Conservation (phyloP, 2,888 invertebrate genomes). For the Phyto melanocephala region DNA sequence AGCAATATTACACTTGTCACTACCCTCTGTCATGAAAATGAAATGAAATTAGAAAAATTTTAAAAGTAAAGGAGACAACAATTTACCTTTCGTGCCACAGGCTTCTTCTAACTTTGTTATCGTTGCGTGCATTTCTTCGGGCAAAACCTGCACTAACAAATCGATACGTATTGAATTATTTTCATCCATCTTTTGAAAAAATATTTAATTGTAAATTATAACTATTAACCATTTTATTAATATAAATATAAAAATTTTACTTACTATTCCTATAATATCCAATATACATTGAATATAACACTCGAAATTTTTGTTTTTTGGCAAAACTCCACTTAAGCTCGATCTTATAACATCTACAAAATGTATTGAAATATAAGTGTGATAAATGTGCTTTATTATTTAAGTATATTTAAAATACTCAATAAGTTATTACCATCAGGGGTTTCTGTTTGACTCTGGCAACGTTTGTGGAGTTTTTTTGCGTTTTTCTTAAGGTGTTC, state of each 20-base stretch:
- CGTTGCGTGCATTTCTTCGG: conserved; percentile 70
- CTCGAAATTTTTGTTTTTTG: conserved; percentile 70
- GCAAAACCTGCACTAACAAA: conserved; percentile 72
- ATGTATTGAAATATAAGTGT: background rate
- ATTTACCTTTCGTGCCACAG: conserved; percentile 74
- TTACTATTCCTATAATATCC: conserved; percentile 74
- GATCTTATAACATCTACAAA: conserved; percentile 37
- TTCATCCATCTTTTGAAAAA: conserved; percentile 71
- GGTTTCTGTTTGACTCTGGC: conserved; percentile 70
- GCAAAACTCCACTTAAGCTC: conserved; percentile 67
- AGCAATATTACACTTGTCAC: conserved; percentile 75
- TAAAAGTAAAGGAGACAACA: background rate
- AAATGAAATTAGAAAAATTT: background rate
- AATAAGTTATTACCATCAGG: conserved; percentile 70
- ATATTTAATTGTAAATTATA: background rate
- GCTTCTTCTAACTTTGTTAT: conserved; percentile 67
- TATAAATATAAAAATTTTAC: conserved; percentile 19
- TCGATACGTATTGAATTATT: conserved; percentile 73
- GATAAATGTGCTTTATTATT: no score
- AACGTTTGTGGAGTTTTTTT: conserved; percentile 71
- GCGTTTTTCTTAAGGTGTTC: conserved; percentile 70
- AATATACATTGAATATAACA: conserved; percentile 77
- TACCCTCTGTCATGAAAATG: conserved; percentile 71
- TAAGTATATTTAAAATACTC: background rate
- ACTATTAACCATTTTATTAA: background rate